A percentile compares a stretch with the other conserved stretches of the same genome.
phyloP scores from a whole-genome alignment of 2,113 vertebrate genomes.

The Toxostoma redivivum region DNA sequence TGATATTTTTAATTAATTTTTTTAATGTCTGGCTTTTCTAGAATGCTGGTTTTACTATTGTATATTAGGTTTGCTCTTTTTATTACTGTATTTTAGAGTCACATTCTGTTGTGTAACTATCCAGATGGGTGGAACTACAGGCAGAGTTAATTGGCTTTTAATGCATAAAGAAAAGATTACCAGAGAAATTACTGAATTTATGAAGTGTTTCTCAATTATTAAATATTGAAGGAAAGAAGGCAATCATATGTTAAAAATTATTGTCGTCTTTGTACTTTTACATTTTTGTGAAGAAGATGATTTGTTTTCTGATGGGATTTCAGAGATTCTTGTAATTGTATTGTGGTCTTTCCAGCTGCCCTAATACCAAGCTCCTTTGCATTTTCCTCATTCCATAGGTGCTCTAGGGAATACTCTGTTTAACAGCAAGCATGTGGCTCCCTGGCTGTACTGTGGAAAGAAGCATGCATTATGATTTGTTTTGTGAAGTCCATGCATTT shows the following conservation, averaged over 20 bases:
- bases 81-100: neutral
- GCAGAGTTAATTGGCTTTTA: conserved; percentile 13
- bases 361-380: neutral
- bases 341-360: neutral
- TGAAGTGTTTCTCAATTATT: neutral
- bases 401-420: neutral
- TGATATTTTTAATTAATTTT: neutral
- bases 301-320: neutral
- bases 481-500: neutral
- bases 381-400: neutral
- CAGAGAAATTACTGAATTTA: neutral
- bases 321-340: neutral
- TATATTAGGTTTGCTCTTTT: neutral
- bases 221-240: neutral
- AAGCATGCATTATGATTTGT: neutral
- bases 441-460: neutral
- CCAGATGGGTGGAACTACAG: neutral
- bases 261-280: neutral
- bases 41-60: neutral
- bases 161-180: neutral
- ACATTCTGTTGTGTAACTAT: neutral
- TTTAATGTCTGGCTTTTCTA: neutral
- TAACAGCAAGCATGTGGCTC: neutral
- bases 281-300: neutral
- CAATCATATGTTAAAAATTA: neutral